Base-by-base conservation (phyloP, 2,888 invertebrate genomes). In the Machimus atricapillus region DNA sequence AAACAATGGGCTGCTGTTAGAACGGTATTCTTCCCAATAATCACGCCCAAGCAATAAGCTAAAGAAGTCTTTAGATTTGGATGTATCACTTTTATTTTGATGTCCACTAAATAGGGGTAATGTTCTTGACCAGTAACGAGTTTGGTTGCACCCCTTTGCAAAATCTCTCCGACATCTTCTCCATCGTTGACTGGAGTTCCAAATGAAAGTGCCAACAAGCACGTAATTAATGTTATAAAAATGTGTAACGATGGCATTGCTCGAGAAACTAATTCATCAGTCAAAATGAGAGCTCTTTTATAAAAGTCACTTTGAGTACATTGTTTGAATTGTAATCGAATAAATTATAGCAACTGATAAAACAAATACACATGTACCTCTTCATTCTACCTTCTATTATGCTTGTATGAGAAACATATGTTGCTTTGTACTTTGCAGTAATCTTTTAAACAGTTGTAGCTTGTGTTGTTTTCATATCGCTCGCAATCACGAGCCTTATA, bases 1-100 rank as follows among this genome's bases (percentile, higher is more conserved):
- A 85, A 8, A 89, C 94, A 94, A 89, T 94, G 94, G 6, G 94
- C 94, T 19, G 94, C 94, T 1, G 94, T 94, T 5, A 94, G 82
- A 1, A 93, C 91, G 14, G 77, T 46, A 83, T 94, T 93, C 23
- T 90, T 89, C 37, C 92, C 92, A 52, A 52, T 52, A n/a, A 52
- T 52, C n/a, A 52, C 52, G 8, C 52, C 52, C 19, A n/a, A n/a
- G 7, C 52, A 52, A 52, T 52, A 52, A 19, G 2, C 16, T n/a
- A 7, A 16, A 7, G 52, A 52, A 52, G 52, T n/a, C 16, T 52
- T n/a, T 52, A 52, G n/a, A 52, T 19, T 52, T 16, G 52, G 7
- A 52, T 52, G 6, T n/a, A 52, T 52, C n/a, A 52, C 7, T 52
- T 52, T 52, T 6, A 52, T 52, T 52, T 52, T n/a, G 7, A 52